A percentile compares a stretch with the other conserved stretches of the same genome.
Evolutionary conservation across 2,888 invertebrate genomes (phyloP).

Genomic region (Lepidocyrtoides sp.): DNA sequence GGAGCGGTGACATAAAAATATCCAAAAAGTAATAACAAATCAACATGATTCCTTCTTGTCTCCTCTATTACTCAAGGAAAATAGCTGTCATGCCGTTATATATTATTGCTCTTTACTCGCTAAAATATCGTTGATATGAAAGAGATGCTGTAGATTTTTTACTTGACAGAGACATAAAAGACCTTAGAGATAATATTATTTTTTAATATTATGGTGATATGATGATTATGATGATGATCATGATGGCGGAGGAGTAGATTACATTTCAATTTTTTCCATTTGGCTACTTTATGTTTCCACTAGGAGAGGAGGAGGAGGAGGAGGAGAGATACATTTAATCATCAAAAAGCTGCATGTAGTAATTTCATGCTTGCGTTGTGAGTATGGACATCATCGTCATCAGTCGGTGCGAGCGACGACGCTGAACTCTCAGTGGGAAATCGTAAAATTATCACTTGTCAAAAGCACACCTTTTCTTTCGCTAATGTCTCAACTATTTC

Average conservation of each 20-base stretch:
- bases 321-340: not conserved
- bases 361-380: conserved; percentile 29
- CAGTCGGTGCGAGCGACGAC: not conserved
- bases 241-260: not conserved
- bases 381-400: not conserved
- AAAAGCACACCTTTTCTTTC: conserved; percentile 14
- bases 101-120: not conserved
- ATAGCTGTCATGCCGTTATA: conserved; percentile 16
- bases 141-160: not conserved
- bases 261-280: conserved; percentile 33
- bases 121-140: not conserved
- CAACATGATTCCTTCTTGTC: conserved; percentile 6
- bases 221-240: too few relatives aligned
- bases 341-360: conserved; percentile 29
- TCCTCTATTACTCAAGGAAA: conserved; percentile 9
- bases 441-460: conserved; percentile 55
- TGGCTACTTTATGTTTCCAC: not conserved
- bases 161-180: not conserved
- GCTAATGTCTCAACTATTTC: not conserved
- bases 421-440: conserved; percentile 47
- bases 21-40: conserved; percentile 31
- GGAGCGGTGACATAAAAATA: conserved; percentile 51
- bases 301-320: too few relatives aligned
- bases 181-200: not conserved
- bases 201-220: not conserved